Base-by-base conservation (phyloP, 2,797 vertebrate genomes). In the Garrulus glandarius region DNA sequence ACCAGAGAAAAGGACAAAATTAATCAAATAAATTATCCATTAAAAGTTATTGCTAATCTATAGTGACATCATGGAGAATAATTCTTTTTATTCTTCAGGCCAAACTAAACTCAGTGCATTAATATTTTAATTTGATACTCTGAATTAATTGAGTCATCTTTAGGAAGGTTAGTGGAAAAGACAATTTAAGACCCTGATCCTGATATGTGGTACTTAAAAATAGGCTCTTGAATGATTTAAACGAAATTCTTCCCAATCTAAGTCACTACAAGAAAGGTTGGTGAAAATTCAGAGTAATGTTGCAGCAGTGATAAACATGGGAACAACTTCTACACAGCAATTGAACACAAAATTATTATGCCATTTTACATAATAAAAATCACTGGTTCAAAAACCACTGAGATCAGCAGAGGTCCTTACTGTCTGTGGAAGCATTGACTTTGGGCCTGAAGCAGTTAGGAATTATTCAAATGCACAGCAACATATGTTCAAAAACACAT, bases 111-210 rank as follows among this genome's bases (percentile, higher is more conserved):
- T 53, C 69, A 50, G 22, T 78, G 37, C 72, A 75, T 91, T 95
- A 88, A 68, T 93, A 81, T 81, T 89, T 93, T 57, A 92, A 91
- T 78, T 91, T 86, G 46, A 21, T 88, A 81, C 61, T 95, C 69
- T 68, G 69, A 80, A 86, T 71, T 89, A 86, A 83, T 75, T 83
- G 83, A 94, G 29, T 77, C 50, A 76, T 69, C 36, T 47, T 75
- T 71, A 59, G 7, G 21, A 84, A 88, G 8, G 52, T 63, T 47
- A 90, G 50, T 75, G 65, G 43, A 34, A 88, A 91, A 39, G 82
- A 47, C 18, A 67, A 15, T 37, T 46, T 69, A 77, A 78, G 59
- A 24, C 9, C 27, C 75, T 47, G 55, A 41, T 79, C n/a, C 43
- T 79, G 11, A 15, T 76, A 18, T 18, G 43, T 61, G 76, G 10